Evolutionary conservation across 2,113 vertebrate genomes (phyloP), one percentile per base, ranked within the genome.

Genomic region (Apeltes quadracus): DNA sequence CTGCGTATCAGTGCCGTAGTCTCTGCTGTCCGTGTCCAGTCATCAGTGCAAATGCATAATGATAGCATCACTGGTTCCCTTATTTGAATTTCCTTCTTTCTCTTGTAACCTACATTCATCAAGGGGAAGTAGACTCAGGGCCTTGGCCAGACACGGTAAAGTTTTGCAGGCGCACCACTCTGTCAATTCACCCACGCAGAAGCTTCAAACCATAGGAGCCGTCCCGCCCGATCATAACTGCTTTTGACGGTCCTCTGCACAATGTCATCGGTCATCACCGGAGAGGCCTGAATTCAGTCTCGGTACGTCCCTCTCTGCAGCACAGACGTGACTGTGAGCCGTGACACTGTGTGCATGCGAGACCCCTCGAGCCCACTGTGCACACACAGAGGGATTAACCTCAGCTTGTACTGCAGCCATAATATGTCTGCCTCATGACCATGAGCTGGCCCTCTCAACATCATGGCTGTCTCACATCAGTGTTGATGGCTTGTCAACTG

Each of bases 21-120:
- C 87, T 88, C 78, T 25, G 90, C 88, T 86, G 88, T 91, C 59
- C 72, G 79, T 92, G 92, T 94, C 93, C 92, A 72, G 94, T 92
- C 92, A 91, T 89, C 87, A 78, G 59, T 64, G 39, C 29, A 50
- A 43, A 74, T 32, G 10, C 13, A 4, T 41, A 57, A 61, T 62
- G 53, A 83, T 62, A 72, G 29, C 39, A 61, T 53, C 43, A 13
- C 61, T 41, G 15, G 14, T 0, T 7, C 25, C n/a, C 46, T 55
- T 38, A 5, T 15, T 61, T 15, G 53, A n/a, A 6, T 9, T 7
- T 18, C n/a, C 10, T 13, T 29, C 13, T 44, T 14, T 18, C 3
- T 0, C 11, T 61, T 61, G 48, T 23, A 56, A 27, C 20, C 7
- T 12, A 2, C 11, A 1, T 53, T 10, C 43, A 63, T 61, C 4